Percentiles rank a stretch among this genome's conserved stretches.
These are phyloP conservation scores for Ispidina lecontei DNA, from an alignment of 2,797 vertebrate genomes.

Conservation along the genomic window DNA sequence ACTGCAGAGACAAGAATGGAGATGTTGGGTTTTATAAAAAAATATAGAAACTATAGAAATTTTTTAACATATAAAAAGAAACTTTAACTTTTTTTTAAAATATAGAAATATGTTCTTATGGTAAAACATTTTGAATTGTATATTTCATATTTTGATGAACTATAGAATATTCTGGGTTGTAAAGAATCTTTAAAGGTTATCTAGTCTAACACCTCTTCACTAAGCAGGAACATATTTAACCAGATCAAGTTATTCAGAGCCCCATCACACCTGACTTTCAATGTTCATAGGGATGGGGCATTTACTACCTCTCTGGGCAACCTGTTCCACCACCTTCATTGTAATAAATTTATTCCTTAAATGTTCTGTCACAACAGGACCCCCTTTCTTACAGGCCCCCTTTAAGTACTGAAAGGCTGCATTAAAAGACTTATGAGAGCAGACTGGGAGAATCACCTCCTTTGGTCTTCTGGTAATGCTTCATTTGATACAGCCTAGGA, in stretches of 20 bases:
- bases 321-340: neutral
- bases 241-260: neutral
- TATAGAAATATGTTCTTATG: neutral
- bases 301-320: neutral
- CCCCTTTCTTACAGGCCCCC: neutral
- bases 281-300: neutral
- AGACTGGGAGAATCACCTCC: neutral
- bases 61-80: no score
- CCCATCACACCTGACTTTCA: neutral
- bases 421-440: neutral
- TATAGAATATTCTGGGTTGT: neutral
- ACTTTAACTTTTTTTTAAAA: neutral
- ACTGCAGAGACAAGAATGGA: neutral
- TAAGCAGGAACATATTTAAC: neutral
- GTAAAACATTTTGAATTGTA: neutral
- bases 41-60: neutral
- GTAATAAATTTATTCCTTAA: neutral
- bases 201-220: neutral
- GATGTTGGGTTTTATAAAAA: neutral
- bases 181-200: neutral
- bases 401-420: neutral
- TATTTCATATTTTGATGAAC: slow-evolving; percentile 5
- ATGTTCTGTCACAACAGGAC: neutral
- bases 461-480: neutral
- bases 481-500: neutral